Percentiles rank a stretch among this genome's conserved stretches.
phyloP scores from a whole-genome alignment of 2,113 vertebrate species.

The Ciconia stormi region DNA sequence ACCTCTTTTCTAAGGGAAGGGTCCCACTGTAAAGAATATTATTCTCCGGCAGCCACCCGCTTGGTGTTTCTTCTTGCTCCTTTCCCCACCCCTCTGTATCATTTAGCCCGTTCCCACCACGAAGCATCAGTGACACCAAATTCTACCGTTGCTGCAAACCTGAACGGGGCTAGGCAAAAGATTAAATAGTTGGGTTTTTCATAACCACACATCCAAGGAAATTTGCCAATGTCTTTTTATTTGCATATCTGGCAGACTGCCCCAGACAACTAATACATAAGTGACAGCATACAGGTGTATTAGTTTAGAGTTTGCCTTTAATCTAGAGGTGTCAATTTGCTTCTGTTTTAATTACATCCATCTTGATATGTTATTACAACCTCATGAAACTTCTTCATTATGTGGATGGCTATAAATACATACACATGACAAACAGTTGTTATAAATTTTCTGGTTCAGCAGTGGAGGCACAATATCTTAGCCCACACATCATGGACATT shows the following conservation, averaged over 20 bases:
- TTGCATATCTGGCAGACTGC: conserved; percentile 78
- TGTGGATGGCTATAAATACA: conserved; percentile 74
- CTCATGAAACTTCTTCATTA: conserved; percentile 77
- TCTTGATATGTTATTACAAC: conserved; percentile 76
- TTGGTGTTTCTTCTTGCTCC: not conserved
- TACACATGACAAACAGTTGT: conserved; percentile 75
- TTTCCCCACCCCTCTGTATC: not conserved
- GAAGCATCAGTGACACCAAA: conserved; percentile 58
- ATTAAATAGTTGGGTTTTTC: conserved; percentile 66
- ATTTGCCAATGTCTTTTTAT: conserved; percentile 77
- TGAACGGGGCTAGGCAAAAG: conserved; percentile 53
- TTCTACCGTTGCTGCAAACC: conserved; percentile 9
- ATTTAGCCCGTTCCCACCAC: conserved; percentile 53
- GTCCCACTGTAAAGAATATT: not conserved
- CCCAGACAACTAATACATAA: conserved; percentile 66
- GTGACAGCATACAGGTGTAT: conserved; percentile 66
- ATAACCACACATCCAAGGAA: conserved; percentile 64
- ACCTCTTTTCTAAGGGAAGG: not conserved
- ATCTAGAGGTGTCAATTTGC: conserved; percentile 79
- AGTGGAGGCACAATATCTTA: conserved; percentile 57
- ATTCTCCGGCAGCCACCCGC: conserved; percentile 10
- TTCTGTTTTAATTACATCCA: conserved; percentile 81
- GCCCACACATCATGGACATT: conserved; percentile 36
- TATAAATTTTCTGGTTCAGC: conserved; percentile 72
- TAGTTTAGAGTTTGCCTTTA: conserved; percentile 74